These are phyloP conservation scores for Melanerpes aurifrons DNA, from an alignment of 2,113 vertebrate genomes.

Conservation along the genomic window DNA sequence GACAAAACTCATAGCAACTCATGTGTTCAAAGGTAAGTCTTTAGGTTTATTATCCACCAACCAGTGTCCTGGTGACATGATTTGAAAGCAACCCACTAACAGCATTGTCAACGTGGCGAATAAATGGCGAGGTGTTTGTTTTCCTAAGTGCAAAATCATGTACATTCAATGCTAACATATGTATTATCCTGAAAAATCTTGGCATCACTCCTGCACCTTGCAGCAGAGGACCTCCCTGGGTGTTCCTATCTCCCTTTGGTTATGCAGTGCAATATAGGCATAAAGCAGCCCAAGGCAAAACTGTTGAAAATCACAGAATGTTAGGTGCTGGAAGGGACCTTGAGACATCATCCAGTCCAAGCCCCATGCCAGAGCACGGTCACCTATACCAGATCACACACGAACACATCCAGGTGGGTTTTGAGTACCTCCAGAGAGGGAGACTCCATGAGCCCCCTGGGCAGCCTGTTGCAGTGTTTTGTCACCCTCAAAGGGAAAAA, in stretches of 20 bases:
- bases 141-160: background rate
- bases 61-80: background rate
- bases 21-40: background rate
- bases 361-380: no score
- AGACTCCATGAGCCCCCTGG: no score
- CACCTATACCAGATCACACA: no score
- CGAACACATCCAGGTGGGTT: no score
- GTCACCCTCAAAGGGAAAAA: no score
- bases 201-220: background rate
- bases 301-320: background rate
- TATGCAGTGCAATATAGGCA: background rate
- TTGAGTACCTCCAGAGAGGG: no score
- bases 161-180: background rate
- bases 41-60: background rate
- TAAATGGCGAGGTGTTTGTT: background rate
- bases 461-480: no score
- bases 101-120: background rate
- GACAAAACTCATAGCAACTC: background rate
- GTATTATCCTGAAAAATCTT: background rate
- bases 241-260: background rate
- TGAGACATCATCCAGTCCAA: no score
- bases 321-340: no score
- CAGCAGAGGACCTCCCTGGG: background rate
- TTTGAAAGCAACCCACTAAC: background rate
- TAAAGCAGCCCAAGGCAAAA: background rate